A percentile compares a stretch with the other conserved stretches of the same genome.
phyloP scores from a whole-genome alignment of 1,140 invertebrate genomes.

The Cherax destructor region DNA sequence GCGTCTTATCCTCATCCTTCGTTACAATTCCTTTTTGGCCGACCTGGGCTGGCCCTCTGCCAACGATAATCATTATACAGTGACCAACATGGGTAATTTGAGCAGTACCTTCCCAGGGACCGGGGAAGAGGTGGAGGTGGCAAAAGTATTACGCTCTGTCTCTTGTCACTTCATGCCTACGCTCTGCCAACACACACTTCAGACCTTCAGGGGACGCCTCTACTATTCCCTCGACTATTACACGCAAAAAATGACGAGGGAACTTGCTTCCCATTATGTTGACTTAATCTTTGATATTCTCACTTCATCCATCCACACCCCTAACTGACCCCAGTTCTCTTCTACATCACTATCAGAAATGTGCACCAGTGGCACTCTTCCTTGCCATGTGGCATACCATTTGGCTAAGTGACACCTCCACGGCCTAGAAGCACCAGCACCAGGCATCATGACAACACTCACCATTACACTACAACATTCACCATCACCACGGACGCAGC shows the following conservation, averaged over 20 bases:
- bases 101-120: slow-evolving; percentile 58
- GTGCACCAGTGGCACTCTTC: no score
- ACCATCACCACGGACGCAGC: not conserved
- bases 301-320: slow-evolving; percentile 49
- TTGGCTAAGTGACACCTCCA: no score
- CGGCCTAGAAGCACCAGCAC: no score
- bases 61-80: slow-evolving; percentile 70
- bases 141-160: slow-evolving; percentile 61
- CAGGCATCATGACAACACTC: not conserved
- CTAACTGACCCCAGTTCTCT: not conserved
- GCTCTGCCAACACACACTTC: slow-evolving; percentile 71
- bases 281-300: slow-evolving; percentile 53
- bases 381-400: no score
- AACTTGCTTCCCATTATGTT: slow-evolving; percentile 58
- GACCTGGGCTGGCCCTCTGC: slow-evolving; percentile 57
- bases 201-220: slow-evolving; percentile 69
- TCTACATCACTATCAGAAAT: no score
- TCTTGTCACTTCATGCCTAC: slow-evolving; percentile 71
- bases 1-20: slow-evolving; percentile 49
- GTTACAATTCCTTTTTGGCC: slow-evolving; percentile 56
- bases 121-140: slow-evolving; percentile 65
- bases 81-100: slow-evolving; percentile 71
- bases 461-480: not conserved
- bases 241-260: slow-evolving; percentile 62
- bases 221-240: slow-evolving; percentile 72